Base-by-base conservation (phyloP, 1,140 invertebrate species). In the Gryon sp. region DNA sequence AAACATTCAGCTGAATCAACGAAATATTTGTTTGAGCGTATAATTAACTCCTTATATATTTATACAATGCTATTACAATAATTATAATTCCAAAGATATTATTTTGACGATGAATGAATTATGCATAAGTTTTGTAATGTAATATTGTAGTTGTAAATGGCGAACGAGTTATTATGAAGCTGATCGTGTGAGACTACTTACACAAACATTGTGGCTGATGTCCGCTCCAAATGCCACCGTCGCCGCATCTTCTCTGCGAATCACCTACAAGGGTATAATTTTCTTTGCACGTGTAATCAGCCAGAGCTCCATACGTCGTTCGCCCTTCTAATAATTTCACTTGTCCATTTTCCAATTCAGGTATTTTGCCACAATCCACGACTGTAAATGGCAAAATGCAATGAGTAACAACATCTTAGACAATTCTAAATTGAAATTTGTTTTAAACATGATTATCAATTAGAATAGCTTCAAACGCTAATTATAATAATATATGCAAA, bases 211-310 rank as follows among this genome's bases (percentile, higher is more conserved):
- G 92, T 0, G 95, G 94, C 18, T 93, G 90, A 70, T 93, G 91
- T 4, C 93, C 93, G 46, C 91, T 93, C 97, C 97, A 99, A 30
- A 91, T 88, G 16, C 94, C 96, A 40, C 93, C 92, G 28, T 94
- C 92, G 0, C 90, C 90, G 84, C 97, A 99, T 14, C 89, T 90
- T n/a, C 96, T 87, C 76, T 90, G 92, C 18, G 91, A 90, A 16
- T 93, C 91, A 1, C 95, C 95, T 11, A 94, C 92, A 0, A 97
- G 85, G 0, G 95, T 96, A 84, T 96, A 95, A 83, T 98, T 97
- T 77, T 94, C 92, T 59, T 94, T 91, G 76, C 96, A 97, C 4
- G 90, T 90, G 82, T 96, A 97, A 12, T 91, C 83, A 1, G 93
- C 95, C 41, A 90, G 86, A 0, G 95, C 95, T 0, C 94, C 94